Evolutionary conservation across 2,113 vertebrate genomes (phyloP).

Genomic region (Mugil cephalus): DNA sequence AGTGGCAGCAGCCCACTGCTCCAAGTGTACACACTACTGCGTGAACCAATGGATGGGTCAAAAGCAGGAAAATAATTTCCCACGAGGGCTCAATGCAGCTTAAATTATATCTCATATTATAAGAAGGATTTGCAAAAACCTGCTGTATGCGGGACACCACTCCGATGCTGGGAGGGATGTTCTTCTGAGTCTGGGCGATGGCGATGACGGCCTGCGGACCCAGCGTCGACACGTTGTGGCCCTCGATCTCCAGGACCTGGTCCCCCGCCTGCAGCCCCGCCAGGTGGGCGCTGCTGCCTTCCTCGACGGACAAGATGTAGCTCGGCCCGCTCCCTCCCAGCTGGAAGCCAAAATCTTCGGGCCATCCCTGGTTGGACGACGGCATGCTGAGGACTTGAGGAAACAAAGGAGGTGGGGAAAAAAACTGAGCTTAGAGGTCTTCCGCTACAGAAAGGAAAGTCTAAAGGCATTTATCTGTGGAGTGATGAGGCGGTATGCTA

Average conservation of each 20-base stretch:
- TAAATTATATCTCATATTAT: not conserved
- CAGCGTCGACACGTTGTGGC: conserved; percentile 88
- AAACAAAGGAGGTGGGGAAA: conserved; percentile 6
- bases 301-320: conserved; percentile 93
- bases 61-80: too few relatives aligned
- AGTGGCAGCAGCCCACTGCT: too few relatives aligned
- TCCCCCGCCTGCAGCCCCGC: conserved; percentile 92
- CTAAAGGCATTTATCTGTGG: too few relatives aligned
- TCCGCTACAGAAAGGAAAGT: not conserved
- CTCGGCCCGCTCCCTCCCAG: conserved; percentile 91
- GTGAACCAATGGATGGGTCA: too few relatives aligned
- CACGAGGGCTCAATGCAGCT: too few relatives aligned
- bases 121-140: conserved; percentile 59
- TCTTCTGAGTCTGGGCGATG: conserved; percentile 88
- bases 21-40: too few relatives aligned
- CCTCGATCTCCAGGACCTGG: conserved; percentile 96
- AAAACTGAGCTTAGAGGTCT: not conserved
- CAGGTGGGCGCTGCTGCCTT: conserved; percentile 92
- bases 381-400: conserved; percentile 89
- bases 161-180: conserved; percentile 95
- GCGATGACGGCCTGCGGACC: conserved; percentile 83
- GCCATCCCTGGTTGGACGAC: conserved; percentile 93
- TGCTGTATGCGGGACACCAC: conserved; percentile 91
- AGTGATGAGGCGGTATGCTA: not conserved
- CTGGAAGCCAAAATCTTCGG: conserved; percentile 95